Evolutionary conservation across 2,888 invertebrate genomes (phyloP).

Genomic region (Sminthurides aquaticus): DNA sequence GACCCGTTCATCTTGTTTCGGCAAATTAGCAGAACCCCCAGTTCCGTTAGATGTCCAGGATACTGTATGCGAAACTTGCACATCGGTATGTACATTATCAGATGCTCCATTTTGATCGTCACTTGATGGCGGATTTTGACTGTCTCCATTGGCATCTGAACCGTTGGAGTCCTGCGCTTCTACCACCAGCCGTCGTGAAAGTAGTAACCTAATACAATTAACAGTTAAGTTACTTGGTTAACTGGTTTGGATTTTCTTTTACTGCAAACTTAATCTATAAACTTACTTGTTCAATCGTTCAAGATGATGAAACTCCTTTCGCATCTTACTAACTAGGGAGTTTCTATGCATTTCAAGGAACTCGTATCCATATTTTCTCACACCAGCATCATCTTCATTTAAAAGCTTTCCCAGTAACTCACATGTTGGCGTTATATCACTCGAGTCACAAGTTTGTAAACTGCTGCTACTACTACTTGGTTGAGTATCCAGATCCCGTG

Average conservation of each 20-base stretch:
- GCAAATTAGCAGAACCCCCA: background rate
- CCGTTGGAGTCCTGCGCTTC: background rate
- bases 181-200: background rate
- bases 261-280: too few relatives aligned
- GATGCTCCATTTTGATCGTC: background rate
- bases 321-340: slow-evolving; percentile 19
- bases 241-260: too few relatives aligned
- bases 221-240: too few relatives aligned
- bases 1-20: background rate
- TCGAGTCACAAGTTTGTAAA: background rate
- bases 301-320: slow-evolving; percentile 24
- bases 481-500: background rate
- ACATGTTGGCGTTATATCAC: slow-evolving; percentile 16
- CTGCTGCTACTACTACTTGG: background rate
- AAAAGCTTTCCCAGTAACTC: slow-evolving; percentile 15
- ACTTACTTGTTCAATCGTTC: slow-evolving; percentile 20
- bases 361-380: slow-evolving; percentile 18
- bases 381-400: slow-evolving; percentile 3
- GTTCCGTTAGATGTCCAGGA: background rate
- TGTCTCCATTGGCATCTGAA: background rate
- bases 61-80: background rate
- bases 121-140: background rate
- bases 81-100: background rate
- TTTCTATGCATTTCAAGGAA: slow-evolving; percentile 24
- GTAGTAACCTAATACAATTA: background rate